Percentiles rank a stretch among this genome's conserved stretches.
Conservation (phyloP, 1,140 invertebrate species). For the Amphibalanus amphitrite region DNA sequence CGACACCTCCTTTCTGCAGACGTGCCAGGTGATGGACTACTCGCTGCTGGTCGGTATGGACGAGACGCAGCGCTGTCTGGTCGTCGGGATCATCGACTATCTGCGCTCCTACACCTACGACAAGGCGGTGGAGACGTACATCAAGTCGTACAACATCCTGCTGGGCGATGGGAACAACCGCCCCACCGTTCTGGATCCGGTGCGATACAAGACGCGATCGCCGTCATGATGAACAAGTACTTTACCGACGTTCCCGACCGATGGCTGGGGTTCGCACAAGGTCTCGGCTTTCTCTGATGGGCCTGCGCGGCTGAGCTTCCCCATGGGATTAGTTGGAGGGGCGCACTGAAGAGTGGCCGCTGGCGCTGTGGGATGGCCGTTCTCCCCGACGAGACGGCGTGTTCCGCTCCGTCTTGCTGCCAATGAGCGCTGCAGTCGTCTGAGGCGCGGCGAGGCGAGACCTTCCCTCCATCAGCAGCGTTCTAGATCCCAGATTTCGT, state of each 20-base stretch:
- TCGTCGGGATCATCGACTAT: slow-evolving; percentile 88
- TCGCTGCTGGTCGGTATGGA: slow-evolving; percentile 87
- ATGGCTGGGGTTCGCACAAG: not conserved
- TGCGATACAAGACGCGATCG: slow-evolving; percentile 74
- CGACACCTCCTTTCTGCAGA: slow-evolving; percentile 68
- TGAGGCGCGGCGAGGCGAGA: too few species aligned
- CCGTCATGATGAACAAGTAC: slow-evolving; percentile 81
- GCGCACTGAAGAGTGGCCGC: not conserved
- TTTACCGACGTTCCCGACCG: slow-evolving; percentile 30
- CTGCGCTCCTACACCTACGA: slow-evolving; percentile 97
- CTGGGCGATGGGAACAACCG: slow-evolving; percentile 72
- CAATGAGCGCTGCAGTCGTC: too few species aligned
- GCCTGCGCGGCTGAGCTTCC: not conserved
- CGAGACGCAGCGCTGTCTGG: slow-evolving; percentile 56
- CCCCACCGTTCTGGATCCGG: slow-evolving; percentile 90
- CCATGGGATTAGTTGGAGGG: not conserved
- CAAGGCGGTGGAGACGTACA: slow-evolving; percentile 87
- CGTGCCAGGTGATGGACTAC: slow-evolving; percentile 95
- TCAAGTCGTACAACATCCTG: slow-evolving; percentile 71
- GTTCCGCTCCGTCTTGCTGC: too few species aligned
- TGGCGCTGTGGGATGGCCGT: not conserved
- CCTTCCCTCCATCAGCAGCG: too few species aligned
- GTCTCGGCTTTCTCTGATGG: not conserved
- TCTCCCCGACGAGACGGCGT: not conserved
- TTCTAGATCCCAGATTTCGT: too few species aligned